Evolutionary conservation across 2,113 vertebrate genomes (phyloP).

Genomic region (Rhea americana): DNA sequence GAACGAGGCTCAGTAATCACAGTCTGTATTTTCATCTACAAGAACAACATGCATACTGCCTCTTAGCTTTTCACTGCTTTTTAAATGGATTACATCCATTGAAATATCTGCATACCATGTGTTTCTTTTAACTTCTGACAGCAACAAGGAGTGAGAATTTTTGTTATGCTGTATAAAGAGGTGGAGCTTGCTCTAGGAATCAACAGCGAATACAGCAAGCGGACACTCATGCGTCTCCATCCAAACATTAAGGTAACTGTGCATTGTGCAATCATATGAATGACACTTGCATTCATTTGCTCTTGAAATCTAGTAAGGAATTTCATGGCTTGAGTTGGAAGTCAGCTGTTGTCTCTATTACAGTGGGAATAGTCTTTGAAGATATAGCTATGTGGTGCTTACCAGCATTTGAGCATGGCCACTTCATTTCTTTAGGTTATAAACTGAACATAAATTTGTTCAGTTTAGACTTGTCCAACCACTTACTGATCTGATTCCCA

Average conservation of each 20-base stretch:
- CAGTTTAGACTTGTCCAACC: background rate
- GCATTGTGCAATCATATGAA: background rate
- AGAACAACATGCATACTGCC: background rate
- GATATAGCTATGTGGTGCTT: background rate
- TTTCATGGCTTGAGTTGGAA: background rate
- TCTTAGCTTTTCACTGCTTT: background rate
- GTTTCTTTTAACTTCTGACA: conserved; percentile 63
- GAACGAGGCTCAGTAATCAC: background rate
- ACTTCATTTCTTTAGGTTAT: background rate
- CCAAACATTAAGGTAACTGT: conserved; percentile 91
- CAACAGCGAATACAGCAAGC: conserved; percentile 96
- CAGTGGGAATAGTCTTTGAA: background rate
- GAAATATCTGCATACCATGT: background rate
- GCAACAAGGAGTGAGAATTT: conserved; percentile 94
- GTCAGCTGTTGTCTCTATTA: background rate
- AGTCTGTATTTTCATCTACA: background rate
- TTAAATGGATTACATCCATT: rapidly evolving
- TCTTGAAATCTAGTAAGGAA: background rate
- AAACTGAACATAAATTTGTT: background rate
- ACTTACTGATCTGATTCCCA: background rate
- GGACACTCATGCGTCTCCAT: conserved; percentile 85
- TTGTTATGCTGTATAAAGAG: conserved; percentile 96
- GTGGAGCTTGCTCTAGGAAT: conserved; percentile 95
- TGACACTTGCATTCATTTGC: background rate
- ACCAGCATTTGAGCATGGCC: background rate